Base-by-base conservation (phyloP, 2,797 vertebrate genomes). In the Pseudochirops corinnae region DNA sequence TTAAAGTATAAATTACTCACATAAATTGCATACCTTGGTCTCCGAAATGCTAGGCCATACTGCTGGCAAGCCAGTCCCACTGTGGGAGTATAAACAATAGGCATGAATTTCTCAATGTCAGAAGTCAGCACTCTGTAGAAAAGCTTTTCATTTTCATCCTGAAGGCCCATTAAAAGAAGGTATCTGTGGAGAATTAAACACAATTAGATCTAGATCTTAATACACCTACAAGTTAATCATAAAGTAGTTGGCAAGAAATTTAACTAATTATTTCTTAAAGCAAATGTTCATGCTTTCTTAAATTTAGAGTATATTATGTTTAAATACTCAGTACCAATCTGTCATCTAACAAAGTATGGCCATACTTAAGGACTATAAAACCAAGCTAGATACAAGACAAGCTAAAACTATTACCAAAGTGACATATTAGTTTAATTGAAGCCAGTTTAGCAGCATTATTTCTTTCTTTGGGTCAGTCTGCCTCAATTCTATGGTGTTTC, bases 11-110 rank as follows among this genome's bases (percentile, higher is more conserved):
- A 96, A 92, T 92, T 67, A 62, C 31, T 33, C 3, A 60, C 28
- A 97, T 94, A 98, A 92, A 92, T 98, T 94, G 98, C 99, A 98
- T 98, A 99, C 99, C 99, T 99, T 95, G 99, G 99, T 98, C 99
- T 99, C 98, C 99, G 99, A 98, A 99, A 99, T 87, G 99, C 98
- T 98, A 99, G 98, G 96, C 99, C 99, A 14, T 99, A 99, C 13
- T 99, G 99, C 90, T 99, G 99, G 98, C 99, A 99, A 95, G 99
- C 99, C 97, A 99, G 98, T 62, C 99, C 99, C 94, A 99, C 99
- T 0, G 99, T 99, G 93, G 99, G 99, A 55, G 99, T 99, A 98
- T 99, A 99, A 96, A 99, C 99, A 97, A 99, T 99, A 93, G 99
- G 99, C 99, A 99, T 99, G 97, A 99, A 99, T 98, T 98, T 99